A percentile compares a stretch with the other conserved stretches of the same genome.
Conservation (phyloP, 1,140 invertebrate species). For the Leucophenga varia region DNA sequence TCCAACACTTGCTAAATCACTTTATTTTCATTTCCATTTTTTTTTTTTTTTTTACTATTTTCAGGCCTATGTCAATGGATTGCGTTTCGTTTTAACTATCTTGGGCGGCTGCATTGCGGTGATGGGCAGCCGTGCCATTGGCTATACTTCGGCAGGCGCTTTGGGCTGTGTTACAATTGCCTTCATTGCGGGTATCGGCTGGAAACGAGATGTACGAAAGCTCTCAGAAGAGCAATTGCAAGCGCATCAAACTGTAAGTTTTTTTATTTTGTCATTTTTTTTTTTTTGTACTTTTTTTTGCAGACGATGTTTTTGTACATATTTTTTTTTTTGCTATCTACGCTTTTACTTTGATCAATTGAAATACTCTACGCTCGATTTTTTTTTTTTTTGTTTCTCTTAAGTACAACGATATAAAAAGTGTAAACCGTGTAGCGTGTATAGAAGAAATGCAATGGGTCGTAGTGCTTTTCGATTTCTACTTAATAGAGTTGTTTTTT, state of each 20-base stretch:
- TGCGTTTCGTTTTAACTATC: constrained; percentile 60
- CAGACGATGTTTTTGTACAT: too few species aligned
- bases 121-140: constrained; percentile 63
- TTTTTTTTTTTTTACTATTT: constrained; percentile 15
- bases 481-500: too few species aligned
- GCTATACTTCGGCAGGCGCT: constrained; percentile 65
- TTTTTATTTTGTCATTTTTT: not conserved
- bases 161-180: constrained; percentile 64
- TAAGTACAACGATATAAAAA: too few species aligned
- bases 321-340: too few species aligned
- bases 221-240: constrained; percentile 32
- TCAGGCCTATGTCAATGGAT: constrained; percentile 54
- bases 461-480: too few species aligned
- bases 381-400: too few species aligned
- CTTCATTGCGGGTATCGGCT: constrained; percentile 63
- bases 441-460: too few species aligned
- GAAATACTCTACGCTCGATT: too few species aligned
- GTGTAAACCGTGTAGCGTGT: too few species aligned
- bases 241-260: constrained; percentile 42
- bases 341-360: too few species aligned
- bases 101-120: constrained; percentile 63
- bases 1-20: too few species aligned
- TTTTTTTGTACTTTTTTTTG: not conserved
- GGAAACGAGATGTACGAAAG: constrained; percentile 47
- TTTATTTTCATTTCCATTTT: too few species aligned